These are phyloP conservation scores for Colius striatus DNA, from an alignment of 2,113 vertebrate species.

Conservation along the genomic window DNA sequence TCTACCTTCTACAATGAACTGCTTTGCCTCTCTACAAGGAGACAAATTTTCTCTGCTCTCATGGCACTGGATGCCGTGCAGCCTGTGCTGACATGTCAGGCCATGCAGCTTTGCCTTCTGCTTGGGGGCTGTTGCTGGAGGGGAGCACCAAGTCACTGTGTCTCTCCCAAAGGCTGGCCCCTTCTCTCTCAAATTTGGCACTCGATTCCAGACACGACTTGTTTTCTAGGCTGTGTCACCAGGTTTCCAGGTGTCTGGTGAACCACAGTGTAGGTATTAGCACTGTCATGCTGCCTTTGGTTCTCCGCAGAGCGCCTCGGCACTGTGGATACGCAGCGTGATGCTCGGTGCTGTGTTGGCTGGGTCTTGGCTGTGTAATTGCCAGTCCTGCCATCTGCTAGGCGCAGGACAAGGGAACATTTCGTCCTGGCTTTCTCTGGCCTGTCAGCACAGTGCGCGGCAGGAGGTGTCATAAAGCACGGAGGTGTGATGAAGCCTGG, in stretches of 20 bases:
- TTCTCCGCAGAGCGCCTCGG: rapidly evolving
- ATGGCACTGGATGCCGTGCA: not conserved
- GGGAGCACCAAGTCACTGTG: not conserved
- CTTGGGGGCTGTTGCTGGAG: not conserved
- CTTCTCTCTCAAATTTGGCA: not conserved
- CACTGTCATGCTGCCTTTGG: rapidly evolving
- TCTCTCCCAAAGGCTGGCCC: not conserved
- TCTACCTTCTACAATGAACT: not conserved
- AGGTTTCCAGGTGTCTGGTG: not conserved
- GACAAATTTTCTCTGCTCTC: not conserved
- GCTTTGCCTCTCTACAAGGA: not conserved
- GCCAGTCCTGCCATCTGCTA: not conserved
- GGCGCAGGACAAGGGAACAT: not conserved
- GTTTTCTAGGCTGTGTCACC: not conserved
- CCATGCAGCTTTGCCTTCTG: not conserved
- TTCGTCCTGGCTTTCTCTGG: not conserved
- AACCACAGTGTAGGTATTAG: rapidly evolving
- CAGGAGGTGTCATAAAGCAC: not conserved
- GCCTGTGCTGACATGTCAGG: no score
- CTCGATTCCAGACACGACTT: rapidly evolving
- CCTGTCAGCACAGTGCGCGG: rapidly evolving
- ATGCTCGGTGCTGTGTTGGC: not conserved
- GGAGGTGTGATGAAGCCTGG: not conserved
- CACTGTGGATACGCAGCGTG: rapidly evolving
- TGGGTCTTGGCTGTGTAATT: not conserved